Evolutionary conservation across 2,888 invertebrate genomes (phyloP).

Genomic region (Achlya flavicornis): DNA sequence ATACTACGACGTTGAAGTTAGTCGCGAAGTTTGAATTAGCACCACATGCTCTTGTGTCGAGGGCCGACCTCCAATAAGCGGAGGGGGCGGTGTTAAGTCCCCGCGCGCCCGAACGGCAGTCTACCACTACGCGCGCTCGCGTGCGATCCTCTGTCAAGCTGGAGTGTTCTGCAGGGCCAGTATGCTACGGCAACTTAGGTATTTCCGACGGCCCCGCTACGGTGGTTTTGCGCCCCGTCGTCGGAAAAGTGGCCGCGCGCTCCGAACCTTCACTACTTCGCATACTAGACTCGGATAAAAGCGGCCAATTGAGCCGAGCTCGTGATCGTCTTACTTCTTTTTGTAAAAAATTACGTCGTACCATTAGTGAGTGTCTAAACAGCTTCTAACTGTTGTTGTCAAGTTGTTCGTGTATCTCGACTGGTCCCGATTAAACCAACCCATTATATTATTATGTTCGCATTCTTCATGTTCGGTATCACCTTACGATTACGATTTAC

Average conservation of each 20-base stretch:
- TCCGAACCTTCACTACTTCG: slow-evolving; percentile 75
- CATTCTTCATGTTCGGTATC: slow-evolving; percentile 11
- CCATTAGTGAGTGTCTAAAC: slow-evolving; percentile 75
- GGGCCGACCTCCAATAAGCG: slow-evolving; percentile 56
- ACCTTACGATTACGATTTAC: slow-evolving; percentile 24
- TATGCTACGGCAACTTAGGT: slow-evolving; percentile 81
- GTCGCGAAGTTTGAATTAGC: slow-evolving; percentile 68
- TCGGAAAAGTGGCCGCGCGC: slow-evolving; percentile 67
- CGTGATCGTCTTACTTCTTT: slow-evolving; percentile 76
- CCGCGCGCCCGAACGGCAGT: slow-evolving; percentile 65
- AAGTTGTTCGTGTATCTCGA: not conserved
- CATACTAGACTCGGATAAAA: slow-evolving; percentile 73
- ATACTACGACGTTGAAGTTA: slow-evolving; percentile 24
- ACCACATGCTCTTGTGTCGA: slow-evolving; percentile 52
- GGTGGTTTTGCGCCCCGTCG: slow-evolving; percentile 69
- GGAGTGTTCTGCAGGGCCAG: slow-evolving; percentile 79
- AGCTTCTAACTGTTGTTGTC: slow-evolving; percentile 15
- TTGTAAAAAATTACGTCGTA: slow-evolving; percentile 80
- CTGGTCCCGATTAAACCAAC: not conserved
- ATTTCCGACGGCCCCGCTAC: slow-evolving; percentile 67
- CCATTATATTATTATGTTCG: not conserved
- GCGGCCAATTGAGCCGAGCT: slow-evolving; percentile 73
- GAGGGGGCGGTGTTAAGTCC: slow-evolving; percentile 45
- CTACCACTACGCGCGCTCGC: slow-evolving; percentile 72
- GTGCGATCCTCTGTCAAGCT: slow-evolving; percentile 76